Evolutionary conservation across 2,888 invertebrate species (phyloP), one percentile per base, ranked within the genome.

Genomic region (Chouioia cunea): DNA sequence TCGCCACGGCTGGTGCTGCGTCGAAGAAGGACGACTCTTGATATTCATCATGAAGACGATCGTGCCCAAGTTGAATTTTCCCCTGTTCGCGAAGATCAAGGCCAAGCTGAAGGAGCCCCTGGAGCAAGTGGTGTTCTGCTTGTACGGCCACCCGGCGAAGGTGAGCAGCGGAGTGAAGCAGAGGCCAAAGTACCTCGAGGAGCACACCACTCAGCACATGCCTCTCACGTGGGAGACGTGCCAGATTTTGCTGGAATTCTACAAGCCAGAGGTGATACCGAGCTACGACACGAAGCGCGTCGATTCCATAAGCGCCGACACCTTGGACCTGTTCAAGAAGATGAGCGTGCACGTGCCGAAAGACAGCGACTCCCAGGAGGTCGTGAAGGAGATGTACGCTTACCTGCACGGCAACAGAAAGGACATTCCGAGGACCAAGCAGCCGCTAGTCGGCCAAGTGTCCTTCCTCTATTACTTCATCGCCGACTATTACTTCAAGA

Each of bases 401-500:
- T 94, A 90, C 79, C 91, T 94, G 47, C 89, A 90, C 78, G 93
- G 92, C 0, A 85, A 87, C 15, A 86, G 85, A 54, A 87, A 89
- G 2, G 88, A 87, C 62, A 81, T 90, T 73, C 91, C 92, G 0
- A 80, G 79, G 2, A 85, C 89, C n/a, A 87, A 87, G 47, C 86
- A 87, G 67, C 80, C 88, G 4, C 78, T 91, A 57, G 90, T 91
- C 0, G 88, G 87, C 64, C 89, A 90, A 82, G 89, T 92, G 79
- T 89, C 90, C 47, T 92, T 93, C 64, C 91, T 96, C 70, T 97
- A 94, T 84, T 97, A 96, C 82, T 87, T 97, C n/a, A 86, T 98
- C 23, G 97, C 93, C 0, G 97, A 98, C 87, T 95, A 93, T 85
- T 93, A 96, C 85, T 96, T 97, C 81, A 97, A 97, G 85, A 68